Conservation (phyloP, 2,888 invertebrate genomes). For the Leptura quadrifasciata region DNA sequence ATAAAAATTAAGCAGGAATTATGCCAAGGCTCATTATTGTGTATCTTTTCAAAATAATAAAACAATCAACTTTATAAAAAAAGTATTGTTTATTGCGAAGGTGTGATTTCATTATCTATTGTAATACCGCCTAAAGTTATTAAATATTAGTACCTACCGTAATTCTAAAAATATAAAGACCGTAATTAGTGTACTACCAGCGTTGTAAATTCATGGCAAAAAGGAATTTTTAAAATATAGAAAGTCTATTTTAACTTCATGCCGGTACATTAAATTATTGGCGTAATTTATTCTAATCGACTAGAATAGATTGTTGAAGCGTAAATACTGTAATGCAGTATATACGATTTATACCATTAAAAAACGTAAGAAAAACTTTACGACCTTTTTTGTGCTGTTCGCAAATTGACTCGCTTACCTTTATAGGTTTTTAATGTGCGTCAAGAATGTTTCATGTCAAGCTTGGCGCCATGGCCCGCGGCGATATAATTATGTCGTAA, state of each 20-base stretch:
- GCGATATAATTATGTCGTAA: no score
- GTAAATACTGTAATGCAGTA: no score
- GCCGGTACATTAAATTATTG: background rate
- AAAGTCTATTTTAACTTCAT: background rate
- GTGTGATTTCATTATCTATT: slow-evolving; percentile 30
- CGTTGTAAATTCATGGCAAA: background rate
- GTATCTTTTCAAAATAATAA: slow-evolving; percentile 31
- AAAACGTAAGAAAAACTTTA: no score
- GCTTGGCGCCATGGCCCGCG: no score
- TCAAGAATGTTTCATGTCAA: no score
- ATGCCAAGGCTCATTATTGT: slow-evolving; percentile 39
- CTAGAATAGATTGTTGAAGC: background rate
- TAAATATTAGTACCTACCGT: slow-evolving; percentile 1
- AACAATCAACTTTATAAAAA: slow-evolving; percentile 19
- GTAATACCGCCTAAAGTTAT: slow-evolving; percentile 32
- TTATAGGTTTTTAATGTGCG: no score
- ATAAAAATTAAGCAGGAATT: slow-evolving; percentile 29
- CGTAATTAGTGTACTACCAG: background rate
- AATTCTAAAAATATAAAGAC: background rate
- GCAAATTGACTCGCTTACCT: no score
- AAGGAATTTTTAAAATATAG: background rate
- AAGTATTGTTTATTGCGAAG: slow-evolving; percentile 17
- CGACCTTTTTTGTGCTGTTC: no score
- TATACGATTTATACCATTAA: no score
- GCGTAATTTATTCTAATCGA: background rate